Conservation (phyloP, 37 sponge, comb jelly and placozoan species). For the Hormiphora californensis region DNA sequence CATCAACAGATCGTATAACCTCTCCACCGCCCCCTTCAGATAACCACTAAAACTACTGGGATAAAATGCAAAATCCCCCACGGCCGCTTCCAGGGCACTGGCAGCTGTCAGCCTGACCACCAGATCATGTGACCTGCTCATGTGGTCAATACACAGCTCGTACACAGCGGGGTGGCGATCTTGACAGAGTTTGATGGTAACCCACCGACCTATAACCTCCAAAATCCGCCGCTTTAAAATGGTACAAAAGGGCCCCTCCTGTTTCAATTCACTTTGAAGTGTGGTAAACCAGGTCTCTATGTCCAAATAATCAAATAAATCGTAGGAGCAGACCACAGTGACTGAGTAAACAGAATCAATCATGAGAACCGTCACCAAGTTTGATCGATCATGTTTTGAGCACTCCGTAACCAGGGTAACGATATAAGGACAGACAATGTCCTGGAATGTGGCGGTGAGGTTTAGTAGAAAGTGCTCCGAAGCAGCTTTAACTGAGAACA, state of each 20-base stretch:
- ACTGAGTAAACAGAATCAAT: conserved; percentile 22
- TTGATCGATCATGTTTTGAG: neutral
- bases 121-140: conserved; percentile 15
- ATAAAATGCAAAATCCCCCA: conserved; percentile 27
- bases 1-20: neutral
- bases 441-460: conserved; percentile 17
- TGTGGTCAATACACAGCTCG: conserved; percentile 33
- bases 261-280: neutral
- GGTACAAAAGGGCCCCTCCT: conserved; percentile 37
- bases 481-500: conserved; percentile 20
- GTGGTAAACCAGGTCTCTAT: conserved; percentile 17
- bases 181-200: conserved; percentile 41
- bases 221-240: conserved; percentile 2
- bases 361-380: conserved; percentile 10
- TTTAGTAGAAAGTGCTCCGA: conserved; percentile 51
- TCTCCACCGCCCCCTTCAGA: neutral
- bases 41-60: conserved; percentile 5
- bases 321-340: conserved; percentile 45
- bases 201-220: conserved; percentile 52
- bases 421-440: conserved; percentile 33
- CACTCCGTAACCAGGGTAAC: conserved; percentile 8
- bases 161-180: conserved; percentile 13
- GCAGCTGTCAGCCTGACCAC: conserved; percentile 40
- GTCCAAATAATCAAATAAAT: conserved; percentile 43
- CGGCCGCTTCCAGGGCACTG: conserved; percentile 39